These are phyloP conservation scores for Channa argus DNA, from an alignment of 2,113 vertebrate genomes.

Conservation along the genomic window DNA sequence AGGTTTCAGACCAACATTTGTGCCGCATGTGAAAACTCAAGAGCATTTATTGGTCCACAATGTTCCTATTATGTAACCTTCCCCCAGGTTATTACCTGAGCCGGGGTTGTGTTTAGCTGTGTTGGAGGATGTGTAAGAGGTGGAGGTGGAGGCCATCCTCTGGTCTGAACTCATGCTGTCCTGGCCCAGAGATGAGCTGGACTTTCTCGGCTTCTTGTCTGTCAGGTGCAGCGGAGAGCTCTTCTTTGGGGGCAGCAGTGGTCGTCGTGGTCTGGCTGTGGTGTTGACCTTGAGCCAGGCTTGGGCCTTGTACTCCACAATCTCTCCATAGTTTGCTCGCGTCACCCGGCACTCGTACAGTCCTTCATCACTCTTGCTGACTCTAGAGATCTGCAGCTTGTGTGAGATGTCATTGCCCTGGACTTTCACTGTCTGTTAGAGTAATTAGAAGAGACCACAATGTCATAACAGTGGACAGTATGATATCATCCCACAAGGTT, in stretches of 20 bases:
- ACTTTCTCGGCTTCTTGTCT: slow-evolving; percentile 91
- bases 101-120: slow-evolving; percentile 91
- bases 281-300: slow-evolving; percentile 91
- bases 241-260: slow-evolving; percentile 85
- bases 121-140: slow-evolving; percentile 89
- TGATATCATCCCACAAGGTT: background rate
- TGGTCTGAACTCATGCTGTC: slow-evolving; percentile 89
- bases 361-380: slow-evolving; percentile 93
- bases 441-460: slow-evolving; percentile 36
- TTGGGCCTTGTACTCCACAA: slow-evolving; percentile 94
- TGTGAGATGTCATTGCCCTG: slow-evolving; percentile 99
- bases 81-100: slow-evolving; percentile 87
- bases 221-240: slow-evolving; percentile 94
- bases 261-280: slow-evolving; percentile 88
- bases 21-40: slow-evolving; percentile 4
- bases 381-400: slow-evolving; percentile 95
- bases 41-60: background rate
- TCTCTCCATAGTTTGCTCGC: slow-evolving; percentile 92
- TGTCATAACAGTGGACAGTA: slow-evolving; percentile 14
- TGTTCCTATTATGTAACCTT: slow-evolving; percentile 16
- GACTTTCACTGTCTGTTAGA: slow-evolving; percentile 93
- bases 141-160: slow-evolving; percentile 86
- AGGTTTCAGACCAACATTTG: background rate
- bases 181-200: slow-evolving; percentile 81
- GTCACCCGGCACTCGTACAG: slow-evolving; percentile 95